Conservation (phyloP, 2,113 vertebrate genomes). For the Sebastes schlegelii region DNA sequence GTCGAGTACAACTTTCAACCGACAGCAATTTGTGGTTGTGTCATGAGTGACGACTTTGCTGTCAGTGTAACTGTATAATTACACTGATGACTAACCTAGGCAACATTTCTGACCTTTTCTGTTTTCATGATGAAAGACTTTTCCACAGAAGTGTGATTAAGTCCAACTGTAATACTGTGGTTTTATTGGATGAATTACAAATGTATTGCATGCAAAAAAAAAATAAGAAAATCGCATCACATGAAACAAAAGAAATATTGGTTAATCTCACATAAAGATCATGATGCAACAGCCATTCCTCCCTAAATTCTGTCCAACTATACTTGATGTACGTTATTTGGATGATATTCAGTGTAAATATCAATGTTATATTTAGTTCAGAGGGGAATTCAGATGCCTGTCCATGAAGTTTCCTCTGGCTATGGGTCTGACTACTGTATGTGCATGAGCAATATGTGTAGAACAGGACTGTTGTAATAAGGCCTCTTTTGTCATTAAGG, state of each 20-base stretch:
- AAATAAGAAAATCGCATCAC: not conserved
- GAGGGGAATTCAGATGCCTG: not conserved
- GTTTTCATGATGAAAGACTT: not conserved
- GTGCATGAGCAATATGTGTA: not conserved
- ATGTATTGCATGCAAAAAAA: not conserved
- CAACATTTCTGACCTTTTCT: not conserved
- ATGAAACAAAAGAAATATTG: not conserved
- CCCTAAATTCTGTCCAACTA: not conserved
- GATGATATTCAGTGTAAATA: not conserved
- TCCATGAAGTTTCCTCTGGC: constrained; percentile 9
- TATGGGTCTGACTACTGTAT: not conserved
- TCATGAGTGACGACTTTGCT: not conserved
- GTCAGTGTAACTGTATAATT: not conserved
- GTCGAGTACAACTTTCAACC: too few species aligned
- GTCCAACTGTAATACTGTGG: not conserved
- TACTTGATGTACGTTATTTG: not conserved
- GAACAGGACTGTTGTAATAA: constrained; percentile 40
- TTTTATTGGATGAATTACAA: not conserved
- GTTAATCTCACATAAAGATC: constrained; percentile 6
- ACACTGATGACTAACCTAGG: not conserved
- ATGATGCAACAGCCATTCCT: constrained; percentile 10
- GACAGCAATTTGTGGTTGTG: too few species aligned
- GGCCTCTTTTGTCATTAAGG: constrained; percentile 56
- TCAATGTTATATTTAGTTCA: not conserved
- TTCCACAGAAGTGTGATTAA: not conserved